phyloP scores from a whole-genome alignment of 2,113 vertebrate species.

The Silurus meridionalis region DNA sequence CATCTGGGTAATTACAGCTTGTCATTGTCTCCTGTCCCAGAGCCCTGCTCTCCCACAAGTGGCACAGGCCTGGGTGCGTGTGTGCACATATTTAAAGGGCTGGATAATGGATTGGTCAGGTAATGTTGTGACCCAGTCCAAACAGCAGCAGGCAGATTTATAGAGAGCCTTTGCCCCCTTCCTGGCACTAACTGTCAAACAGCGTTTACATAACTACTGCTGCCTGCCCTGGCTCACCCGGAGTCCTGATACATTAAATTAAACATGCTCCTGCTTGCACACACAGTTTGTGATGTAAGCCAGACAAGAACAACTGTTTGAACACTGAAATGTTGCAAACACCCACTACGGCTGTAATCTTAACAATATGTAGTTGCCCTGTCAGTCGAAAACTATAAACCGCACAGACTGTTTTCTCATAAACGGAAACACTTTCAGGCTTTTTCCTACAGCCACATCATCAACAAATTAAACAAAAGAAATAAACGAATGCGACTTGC shows the following conservation, averaged over 20 bases:
- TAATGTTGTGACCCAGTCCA: slow-evolving; percentile 49
- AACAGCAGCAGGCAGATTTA: slow-evolving; percentile 62
- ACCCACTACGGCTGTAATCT: too few species aligned
- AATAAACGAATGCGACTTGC: neutral
- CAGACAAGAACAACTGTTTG: neutral
- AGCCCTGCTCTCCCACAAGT: slow-evolving; percentile 54
- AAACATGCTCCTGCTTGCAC: neutral
- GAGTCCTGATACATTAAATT: neutral
- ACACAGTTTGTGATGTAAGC: slow-evolving; percentile 16
- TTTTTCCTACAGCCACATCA: neutral
- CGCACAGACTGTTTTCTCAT: neutral
- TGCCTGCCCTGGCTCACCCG: slow-evolving; percentile 7
- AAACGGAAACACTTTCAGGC: neutral
- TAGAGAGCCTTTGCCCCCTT: slow-evolving; percentile 51
- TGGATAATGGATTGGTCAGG: slow-evolving; percentile 59
- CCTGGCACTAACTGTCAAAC: slow-evolving; percentile 45
- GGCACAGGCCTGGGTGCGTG: slow-evolving; percentile 54
- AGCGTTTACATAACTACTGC: slow-evolving; percentile 49
- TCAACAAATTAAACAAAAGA: neutral
- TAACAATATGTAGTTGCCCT: neutral
- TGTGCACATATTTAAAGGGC: slow-evolving; percentile 58
- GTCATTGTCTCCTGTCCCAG: slow-evolving; percentile 59
- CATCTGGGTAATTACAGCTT: slow-evolving; percentile 66
- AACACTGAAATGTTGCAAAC: slow-evolving; percentile 1
- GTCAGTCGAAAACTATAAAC: neutral